Conservation (phyloP, 2,888 invertebrate genomes). For the Polymixis lichenea region DNA sequence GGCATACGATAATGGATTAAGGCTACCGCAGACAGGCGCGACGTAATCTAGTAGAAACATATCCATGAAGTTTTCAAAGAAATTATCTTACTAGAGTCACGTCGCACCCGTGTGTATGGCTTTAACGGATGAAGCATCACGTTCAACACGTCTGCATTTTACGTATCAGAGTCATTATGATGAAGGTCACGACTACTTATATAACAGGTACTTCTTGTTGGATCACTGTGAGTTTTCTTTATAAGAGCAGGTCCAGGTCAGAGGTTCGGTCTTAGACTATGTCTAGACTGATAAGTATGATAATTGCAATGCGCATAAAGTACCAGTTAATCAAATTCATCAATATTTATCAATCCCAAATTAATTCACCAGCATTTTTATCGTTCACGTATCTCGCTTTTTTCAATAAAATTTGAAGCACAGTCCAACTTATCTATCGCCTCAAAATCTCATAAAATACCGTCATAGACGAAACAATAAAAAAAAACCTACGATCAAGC, state of each 20-base stretch:
- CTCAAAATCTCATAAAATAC: slow-evolving; percentile 58
- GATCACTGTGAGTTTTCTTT: neutral
- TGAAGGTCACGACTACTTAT: neutral
- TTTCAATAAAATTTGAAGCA: slow-evolving; percentile 41
- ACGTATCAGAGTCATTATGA: neutral
- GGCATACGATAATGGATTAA: too few species aligned
- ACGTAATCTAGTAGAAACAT: too few species aligned
- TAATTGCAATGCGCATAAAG: neutral
- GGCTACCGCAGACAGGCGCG: too few species aligned
- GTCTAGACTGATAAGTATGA: too few species aligned
- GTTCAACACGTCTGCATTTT: neutral
- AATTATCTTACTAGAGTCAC: neutral
- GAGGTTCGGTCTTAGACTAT: too few species aligned
- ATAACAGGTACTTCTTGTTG: neutral
- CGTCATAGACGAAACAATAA: slow-evolving; percentile 35
- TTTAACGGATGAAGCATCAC: neutral
- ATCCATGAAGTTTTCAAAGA: neutral
- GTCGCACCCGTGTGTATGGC: neutral
- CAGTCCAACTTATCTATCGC: slow-evolving; percentile 36
- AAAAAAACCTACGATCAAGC: slow-evolving; percentile 48
- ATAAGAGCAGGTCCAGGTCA: neutral
- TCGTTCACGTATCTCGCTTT: slow-evolving; percentile 19
- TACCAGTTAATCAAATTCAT: neutral
- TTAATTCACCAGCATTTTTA: slow-evolving; percentile 14
- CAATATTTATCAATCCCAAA: neutral